A percentile compares a stretch with the other conserved stretches of the same genome.
These are phyloP conservation scores for Goniozus legneri DNA, from an alignment of 1,140 invertebrate species.

Conservation along the genomic window DNA sequence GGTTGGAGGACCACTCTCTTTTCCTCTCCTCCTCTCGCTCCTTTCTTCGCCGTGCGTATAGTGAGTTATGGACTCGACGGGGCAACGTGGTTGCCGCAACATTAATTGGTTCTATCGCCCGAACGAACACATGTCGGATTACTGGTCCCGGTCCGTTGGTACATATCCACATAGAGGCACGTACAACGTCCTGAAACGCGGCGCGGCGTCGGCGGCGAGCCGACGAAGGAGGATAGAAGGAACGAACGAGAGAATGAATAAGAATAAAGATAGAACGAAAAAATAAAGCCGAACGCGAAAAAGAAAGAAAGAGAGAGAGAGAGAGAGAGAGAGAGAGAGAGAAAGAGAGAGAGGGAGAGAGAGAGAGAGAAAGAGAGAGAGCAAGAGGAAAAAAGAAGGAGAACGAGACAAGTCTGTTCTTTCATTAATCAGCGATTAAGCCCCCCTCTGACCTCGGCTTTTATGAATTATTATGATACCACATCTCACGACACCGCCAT, in stretches of 20 bases:
- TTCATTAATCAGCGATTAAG: conserved; percentile 54
- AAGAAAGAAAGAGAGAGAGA: too few species aligned
- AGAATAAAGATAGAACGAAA: too few species aligned
- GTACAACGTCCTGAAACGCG: too few species aligned
- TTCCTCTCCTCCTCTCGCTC: background rate
- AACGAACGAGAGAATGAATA: background rate
- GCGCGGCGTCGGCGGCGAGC: too few species aligned
- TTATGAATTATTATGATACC: conserved; percentile 56
- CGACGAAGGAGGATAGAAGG: conserved; percentile 4
- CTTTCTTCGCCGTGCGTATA: too few species aligned
- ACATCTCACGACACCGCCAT: conserved; percentile 53
- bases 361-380: conserved; percentile 10
- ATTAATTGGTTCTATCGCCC: conserved; percentile 44
- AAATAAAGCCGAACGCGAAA: too few species aligned
- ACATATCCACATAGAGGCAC: conserved; percentile 29
- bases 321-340: background rate
- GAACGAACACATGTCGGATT: conserved; percentile 44
- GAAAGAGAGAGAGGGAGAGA: conserved; percentile 2
- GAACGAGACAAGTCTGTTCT: conserved; percentile 39
- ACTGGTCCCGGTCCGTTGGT: conserved; percentile 26
- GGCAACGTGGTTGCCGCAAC: conserved; percentile 26
- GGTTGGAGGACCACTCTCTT: background rate
- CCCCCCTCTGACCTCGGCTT: conserved; percentile 40
- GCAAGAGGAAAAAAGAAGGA: conserved; percentile 28
- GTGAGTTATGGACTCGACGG: conserved; percentile 36